A percentile compares a stretch with the other conserved stretches of the same genome.
Conservation (phyloP, 1,140 invertebrate species). For the Argopecten irradians region DNA sequence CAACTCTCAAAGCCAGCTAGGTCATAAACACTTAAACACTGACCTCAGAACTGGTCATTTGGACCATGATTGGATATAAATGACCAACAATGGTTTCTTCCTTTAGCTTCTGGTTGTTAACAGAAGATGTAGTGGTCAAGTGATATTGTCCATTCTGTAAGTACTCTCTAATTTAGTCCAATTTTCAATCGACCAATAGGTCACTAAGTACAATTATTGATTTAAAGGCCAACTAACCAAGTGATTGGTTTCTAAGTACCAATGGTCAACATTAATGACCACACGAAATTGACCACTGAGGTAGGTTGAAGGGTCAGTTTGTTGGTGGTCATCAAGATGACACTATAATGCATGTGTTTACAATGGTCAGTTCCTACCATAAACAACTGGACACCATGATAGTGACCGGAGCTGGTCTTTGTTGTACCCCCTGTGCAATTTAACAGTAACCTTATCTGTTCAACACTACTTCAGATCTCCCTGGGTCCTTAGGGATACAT, state of each 20-base stretch:
- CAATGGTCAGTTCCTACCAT: not conserved
- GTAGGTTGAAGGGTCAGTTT: not conserved
- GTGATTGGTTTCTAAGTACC: constrained; percentile 6
- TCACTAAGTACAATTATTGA: not conserved
- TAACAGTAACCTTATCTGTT: not conserved
- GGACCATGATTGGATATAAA: not conserved
- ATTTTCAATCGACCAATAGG: not conserved
- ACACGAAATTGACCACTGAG: not conserved
- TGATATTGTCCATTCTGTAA: not conserved
- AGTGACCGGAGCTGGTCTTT: not conserved
- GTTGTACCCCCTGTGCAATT: not conserved
- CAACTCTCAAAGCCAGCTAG: not conserved
- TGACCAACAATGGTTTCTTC: not conserved
- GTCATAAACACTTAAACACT: not conserved
- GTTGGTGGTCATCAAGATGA: not conserved
- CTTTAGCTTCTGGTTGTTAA: not conserved
- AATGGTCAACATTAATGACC: not conserved
- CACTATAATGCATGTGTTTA: not conserved
- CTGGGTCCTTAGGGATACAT: not conserved
- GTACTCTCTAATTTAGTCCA: not conserved
- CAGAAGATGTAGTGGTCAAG: not conserved
- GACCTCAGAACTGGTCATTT: not conserved
- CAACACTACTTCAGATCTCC: not conserved
- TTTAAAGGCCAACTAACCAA: not conserved
- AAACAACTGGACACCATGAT: not conserved